phyloP scores from a whole-genome alignment of 2,113 vertebrate genomes.

The Xenopus borealis region DNA sequence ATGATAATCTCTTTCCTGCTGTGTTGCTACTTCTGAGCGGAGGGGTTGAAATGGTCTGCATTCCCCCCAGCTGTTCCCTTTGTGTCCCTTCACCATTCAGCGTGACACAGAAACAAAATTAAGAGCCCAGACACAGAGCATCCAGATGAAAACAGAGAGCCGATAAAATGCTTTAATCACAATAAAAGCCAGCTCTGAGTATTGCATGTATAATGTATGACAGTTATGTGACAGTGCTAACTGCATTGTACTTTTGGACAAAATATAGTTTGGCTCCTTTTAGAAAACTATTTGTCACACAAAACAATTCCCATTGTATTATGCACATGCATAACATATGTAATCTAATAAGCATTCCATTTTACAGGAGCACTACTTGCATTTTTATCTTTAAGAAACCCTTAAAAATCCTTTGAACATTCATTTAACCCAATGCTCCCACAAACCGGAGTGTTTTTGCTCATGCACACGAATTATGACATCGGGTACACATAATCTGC shows the following conservation, averaged over 20 bases:
- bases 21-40: fast-evolving
- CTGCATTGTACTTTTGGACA: not conserved
- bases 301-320: not conserved
- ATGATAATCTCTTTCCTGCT: conserved; percentile 36
- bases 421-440: too few relatives aligned
- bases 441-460: too few relatives aligned
- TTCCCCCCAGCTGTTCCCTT: conserved; percentile 13
- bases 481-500: too few relatives aligned
- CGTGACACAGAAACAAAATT: conserved; percentile 3
- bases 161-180: not conserved
- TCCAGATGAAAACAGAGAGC: conserved; percentile 2
- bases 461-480: too few relatives aligned
- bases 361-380: too few relatives aligned
- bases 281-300: not conserved
- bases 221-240: not conserved
- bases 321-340: not conserved
- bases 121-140: conserved; percentile 1
- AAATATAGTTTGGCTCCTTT: not conserved
- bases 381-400: too few relatives aligned
- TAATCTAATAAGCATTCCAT: too few relatives aligned
- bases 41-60: not conserved
- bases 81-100: conserved; percentile 7
- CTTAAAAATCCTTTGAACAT: too few relatives aligned
- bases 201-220: conserved; percentile 4
- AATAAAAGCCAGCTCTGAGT: not conserved